These are phyloP conservation scores for Amblyraja radiata DNA, from an alignment of 2,797 vertebrate genomes.

Conservation along the genomic window DNA sequence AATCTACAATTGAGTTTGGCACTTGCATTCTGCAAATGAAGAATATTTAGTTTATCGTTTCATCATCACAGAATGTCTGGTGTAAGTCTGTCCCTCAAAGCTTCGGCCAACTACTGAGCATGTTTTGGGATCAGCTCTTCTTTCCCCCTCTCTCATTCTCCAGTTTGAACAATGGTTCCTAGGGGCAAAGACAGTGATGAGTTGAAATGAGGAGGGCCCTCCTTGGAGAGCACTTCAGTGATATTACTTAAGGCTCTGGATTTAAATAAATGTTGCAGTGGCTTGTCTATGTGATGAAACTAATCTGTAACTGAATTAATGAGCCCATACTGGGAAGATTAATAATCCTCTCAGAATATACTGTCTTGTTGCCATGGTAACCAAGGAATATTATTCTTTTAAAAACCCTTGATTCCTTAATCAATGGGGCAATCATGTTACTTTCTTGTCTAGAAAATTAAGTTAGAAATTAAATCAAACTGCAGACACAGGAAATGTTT, in stretches of 20 bases:
- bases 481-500: not conserved
- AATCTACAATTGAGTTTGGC: not conserved
- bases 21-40: not conserved
- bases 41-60: not conserved
- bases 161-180: not conserved
- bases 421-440: conserved; percentile 11
- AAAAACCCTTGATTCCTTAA: not conserved
- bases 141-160: not conserved
- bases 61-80: not conserved
- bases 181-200: not conserved
- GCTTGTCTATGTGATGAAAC: not conserved
- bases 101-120: not conserved
- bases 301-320: not conserved
- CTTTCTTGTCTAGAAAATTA: not conserved
- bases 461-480: conserved; percentile 23
- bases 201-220: not conserved
- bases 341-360: not conserved
- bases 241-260: not conserved
- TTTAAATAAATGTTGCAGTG: not conserved
- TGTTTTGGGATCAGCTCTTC: not conserved
- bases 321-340: not conserved
- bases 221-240: not conserved
- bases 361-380: not conserved
- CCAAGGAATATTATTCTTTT: not conserved
- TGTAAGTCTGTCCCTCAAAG: not conserved